Evolutionary conservation across 1,140 invertebrate species (phyloP), one percentile per base, ranked within the genome.

Genomic region (Cyrtorhinus lividipennis): DNA sequence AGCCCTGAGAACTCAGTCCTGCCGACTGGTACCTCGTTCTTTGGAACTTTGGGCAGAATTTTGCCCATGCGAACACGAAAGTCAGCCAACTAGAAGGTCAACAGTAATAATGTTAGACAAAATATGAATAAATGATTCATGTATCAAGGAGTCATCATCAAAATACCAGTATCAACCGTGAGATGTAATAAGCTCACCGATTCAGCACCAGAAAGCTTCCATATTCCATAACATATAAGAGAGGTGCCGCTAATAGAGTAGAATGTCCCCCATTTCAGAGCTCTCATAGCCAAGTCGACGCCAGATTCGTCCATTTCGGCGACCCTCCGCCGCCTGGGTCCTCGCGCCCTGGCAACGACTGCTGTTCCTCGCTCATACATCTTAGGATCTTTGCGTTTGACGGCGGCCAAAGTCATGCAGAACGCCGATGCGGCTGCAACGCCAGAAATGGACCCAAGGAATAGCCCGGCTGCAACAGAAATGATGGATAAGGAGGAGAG

Each of bases 201-300:
- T 68, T 82, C 81, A 26, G 88, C 90, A 65, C 90, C 92, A 27
- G 89, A 84, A 5, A 92, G 68, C 77, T 94, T 95, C 88, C 90
- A 95, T 62, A 94, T 82, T 12, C 81, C 80, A 74, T 85, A 92
- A 72, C 85, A 89, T 61, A 95, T 74, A 56, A 88, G 70, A 13
- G 87, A 80, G 67, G 90, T 89, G 12, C 91, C 90, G 38, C 84
- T 77, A 15, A 92, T 77, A 0, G 92, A 88, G 75, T 91, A 93
- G 1, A 93, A 69, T 2, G 89, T 88, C 1, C 90, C 92, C 85
- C 87, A 88, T 22, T 84, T 86, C 1, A 96, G 75, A 1, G 93
- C 93, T 71, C 87, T 75, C 27, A 90, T 63, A 1, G 92, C 92
- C 63, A 95, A 76, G 2, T 82, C 77, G 2, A 82, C 81, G 18